Conservation (phyloP, 2,797 vertebrate species). For the Carapus acus region DNA sequence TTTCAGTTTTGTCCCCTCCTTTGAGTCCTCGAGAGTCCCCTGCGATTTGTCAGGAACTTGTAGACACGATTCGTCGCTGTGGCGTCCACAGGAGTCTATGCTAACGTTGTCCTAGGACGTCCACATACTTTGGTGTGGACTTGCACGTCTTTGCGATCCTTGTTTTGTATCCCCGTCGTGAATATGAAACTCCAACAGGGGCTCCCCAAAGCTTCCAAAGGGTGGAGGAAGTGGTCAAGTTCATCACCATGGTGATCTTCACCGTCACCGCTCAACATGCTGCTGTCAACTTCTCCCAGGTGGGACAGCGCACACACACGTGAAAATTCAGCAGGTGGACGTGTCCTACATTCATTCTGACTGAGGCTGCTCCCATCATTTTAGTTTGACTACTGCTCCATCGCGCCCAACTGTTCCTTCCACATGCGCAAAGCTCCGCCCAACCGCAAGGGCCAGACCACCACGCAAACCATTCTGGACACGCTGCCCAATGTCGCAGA, state of each 20-base stretch:
- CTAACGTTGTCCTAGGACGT: too few species aligned
- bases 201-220: constrained; percentile 45
- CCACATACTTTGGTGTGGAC: too few species aligned
- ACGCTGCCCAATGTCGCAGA: constrained; percentile 66
- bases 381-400: constrained; percentile 71
- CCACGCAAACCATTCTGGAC: constrained; percentile 62
- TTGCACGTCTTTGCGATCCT: too few species aligned
- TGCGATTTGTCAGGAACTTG: too few species aligned
- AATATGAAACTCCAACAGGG: constrained; percentile 20
- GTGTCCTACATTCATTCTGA: too few species aligned
- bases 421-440: constrained; percentile 70
- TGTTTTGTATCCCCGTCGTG: too few species aligned
- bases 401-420: constrained; percentile 66
- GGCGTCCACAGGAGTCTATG: too few species aligned
- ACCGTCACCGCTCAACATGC: constrained; percentile 58
- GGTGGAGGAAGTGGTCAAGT: constrained; percentile 52
- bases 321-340: not conserved
- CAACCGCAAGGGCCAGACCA: constrained; percentile 65
- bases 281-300: constrained; percentile 60
- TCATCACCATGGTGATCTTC: constrained; percentile 69
- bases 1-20: too few species aligned
- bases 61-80: too few species aligned
- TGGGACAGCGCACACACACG: constrained; percentile 13
- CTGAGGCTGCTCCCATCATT: constrained; percentile 1
- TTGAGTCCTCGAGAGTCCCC: too few species aligned